These are phyloP conservation scores for Apotomis capreana DNA, from an alignment of 2,888 invertebrate species.

Conservation along the genomic window DNA sequence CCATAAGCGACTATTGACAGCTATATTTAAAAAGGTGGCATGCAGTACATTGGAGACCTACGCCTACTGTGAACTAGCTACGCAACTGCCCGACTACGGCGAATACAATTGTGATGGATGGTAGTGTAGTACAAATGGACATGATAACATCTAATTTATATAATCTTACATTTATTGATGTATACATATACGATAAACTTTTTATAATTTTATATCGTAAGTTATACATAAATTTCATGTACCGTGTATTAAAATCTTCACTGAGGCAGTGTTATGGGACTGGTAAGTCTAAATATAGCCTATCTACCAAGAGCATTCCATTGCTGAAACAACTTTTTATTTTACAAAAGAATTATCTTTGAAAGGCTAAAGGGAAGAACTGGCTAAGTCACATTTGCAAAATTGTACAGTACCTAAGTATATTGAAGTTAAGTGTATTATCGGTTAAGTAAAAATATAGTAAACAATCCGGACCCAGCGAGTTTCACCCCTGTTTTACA, in stretches of 20 bases:
- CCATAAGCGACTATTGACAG: constrained; percentile 26
- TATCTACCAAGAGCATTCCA: constrained; percentile 20
- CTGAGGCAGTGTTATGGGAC: constrained; percentile 33
- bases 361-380: too few species aligned
- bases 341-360: background rate
- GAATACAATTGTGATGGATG: constrained; percentile 39
- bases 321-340: constrained; percentile 6
- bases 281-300: constrained; percentile 20
- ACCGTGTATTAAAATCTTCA: constrained; percentile 30
- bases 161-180: constrained; percentile 30
- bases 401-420: too few species aligned
- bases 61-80: constrained; percentile 24
- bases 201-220: constrained; percentile 32
- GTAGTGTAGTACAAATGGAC: constrained; percentile 35
- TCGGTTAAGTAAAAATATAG: too few species aligned
- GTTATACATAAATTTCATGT: constrained; percentile 27
- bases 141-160: constrained; percentile 28
- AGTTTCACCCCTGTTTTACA: too few species aligned
- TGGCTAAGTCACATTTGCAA: too few species aligned
- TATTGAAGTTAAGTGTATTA: too few species aligned
- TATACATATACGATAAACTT: constrained; percentile 34
- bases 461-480: too few species aligned
- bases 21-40: constrained; percentile 27
- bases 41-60: constrained; percentile 37
- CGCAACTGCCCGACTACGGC: constrained; percentile 21